Conservation (phyloP, 1,140 invertebrate species). For the Holotrichia oblita region DNA sequence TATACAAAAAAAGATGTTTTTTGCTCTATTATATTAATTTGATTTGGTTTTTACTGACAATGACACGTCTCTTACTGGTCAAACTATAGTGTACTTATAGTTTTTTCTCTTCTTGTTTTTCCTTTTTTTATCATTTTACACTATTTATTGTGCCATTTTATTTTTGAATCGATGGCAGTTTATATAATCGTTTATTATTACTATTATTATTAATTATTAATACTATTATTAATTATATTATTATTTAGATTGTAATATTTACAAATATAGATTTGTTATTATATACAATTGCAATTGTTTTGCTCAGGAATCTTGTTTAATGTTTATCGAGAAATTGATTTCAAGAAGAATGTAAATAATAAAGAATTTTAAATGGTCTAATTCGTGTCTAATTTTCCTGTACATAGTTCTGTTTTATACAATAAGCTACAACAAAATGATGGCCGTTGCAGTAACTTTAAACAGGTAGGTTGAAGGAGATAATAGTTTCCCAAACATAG, state of each 20-base stretch:
- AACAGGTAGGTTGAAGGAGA: no score
- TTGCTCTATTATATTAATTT: conserved; percentile 2
- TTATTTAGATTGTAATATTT: conserved; percentile 40
- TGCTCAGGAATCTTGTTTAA: conserved; percentile 53
- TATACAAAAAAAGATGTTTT: background rate
- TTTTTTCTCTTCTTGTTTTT: conserved; percentile 5
- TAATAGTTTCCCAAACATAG: no score
- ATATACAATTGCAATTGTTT: conserved; percentile 52
- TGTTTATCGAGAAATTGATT: conserved; percentile 26
- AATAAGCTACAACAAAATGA: no score
- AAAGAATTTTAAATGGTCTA: conserved; percentile 31
- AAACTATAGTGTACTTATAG: conserved; percentile 35
- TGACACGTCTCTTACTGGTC: conserved; percentile 1
- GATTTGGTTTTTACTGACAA: conserved; percentile 37
- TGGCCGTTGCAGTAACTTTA: no score
- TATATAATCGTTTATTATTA: conserved; percentile 24
- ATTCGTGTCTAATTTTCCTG: background rate
- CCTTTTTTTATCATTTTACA: conserved; percentile 3
- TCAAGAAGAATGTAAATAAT: conserved; percentile 37
- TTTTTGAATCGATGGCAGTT: conserved; percentile 38
- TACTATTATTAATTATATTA: conserved; percentile 44
- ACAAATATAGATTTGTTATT: conserved; percentile 45
- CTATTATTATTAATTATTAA: conserved; percentile 42
- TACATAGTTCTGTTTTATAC: no score
- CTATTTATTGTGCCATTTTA: conserved; percentile 42